These are phyloP conservation scores for Drosophila kurseongensis DNA, from an alignment of 1,140 invertebrate genomes.

Conservation along the genomic window DNA sequence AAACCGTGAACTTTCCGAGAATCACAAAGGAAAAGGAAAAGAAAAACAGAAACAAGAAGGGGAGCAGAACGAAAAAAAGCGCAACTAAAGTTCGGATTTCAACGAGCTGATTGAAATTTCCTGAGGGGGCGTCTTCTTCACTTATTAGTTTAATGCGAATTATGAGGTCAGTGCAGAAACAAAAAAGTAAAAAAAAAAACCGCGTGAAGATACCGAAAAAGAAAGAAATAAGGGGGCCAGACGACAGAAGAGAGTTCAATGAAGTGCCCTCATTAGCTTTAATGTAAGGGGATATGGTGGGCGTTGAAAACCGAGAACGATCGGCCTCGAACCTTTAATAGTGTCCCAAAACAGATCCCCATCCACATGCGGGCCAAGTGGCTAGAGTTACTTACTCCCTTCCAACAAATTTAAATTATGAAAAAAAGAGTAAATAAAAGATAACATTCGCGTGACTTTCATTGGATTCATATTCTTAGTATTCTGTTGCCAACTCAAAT, in stretches of 20 bases:
- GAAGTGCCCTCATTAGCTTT: slow-evolving; percentile 57
- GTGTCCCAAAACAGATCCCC: slow-evolving; percentile 20
- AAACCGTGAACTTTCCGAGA: slow-evolving; percentile 28
- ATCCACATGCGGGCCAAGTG: slow-evolving; percentile 44
- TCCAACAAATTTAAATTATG: slow-evolving; percentile 14
- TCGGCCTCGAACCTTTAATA: slow-evolving; percentile 16
- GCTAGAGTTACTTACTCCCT: slow-evolving; percentile 38
- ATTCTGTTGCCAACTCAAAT: slow-evolving; percentile 1
- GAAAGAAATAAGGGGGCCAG: slow-evolving; percentile 8
- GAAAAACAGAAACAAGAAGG: slow-evolving; percentile 19
- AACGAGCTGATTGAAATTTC: slow-evolving; percentile 69
- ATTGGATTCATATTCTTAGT: slow-evolving; percentile 5
- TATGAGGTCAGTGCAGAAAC: slow-evolving; percentile 65
- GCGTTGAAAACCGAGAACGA: slow-evolving; percentile 46
- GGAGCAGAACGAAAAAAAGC: slow-evolving; percentile 10
- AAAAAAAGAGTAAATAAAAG: slow-evolving; percentile 12
- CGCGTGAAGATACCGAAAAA: slow-evolving; percentile 27
- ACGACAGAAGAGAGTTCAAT: slow-evolving; percentile 35
- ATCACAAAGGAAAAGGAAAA: slow-evolving; percentile 7
- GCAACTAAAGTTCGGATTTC: slow-evolving; percentile 36
- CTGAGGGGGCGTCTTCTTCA: slow-evolving; percentile 45
- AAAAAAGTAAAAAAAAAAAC: slow-evolving; percentile 1
- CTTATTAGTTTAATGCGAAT: slow-evolving; percentile 63
- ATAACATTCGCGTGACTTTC: slow-evolving; percentile 18
- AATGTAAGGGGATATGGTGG: slow-evolving; percentile 72